Conservation (phyloP, 2,888 invertebrate genomes). For the Catonia carolina region DNA sequence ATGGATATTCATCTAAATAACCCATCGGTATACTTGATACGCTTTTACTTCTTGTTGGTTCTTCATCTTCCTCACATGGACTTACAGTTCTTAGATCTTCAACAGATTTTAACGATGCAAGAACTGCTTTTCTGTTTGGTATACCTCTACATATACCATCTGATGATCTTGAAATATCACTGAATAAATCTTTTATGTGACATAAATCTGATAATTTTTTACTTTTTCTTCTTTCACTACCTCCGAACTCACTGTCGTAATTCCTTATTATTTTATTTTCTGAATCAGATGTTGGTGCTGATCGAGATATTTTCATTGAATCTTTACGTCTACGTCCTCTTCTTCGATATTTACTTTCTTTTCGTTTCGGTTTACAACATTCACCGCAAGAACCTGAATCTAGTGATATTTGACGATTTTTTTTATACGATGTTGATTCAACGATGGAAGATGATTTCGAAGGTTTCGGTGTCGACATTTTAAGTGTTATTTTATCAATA, state of each 20-base stretch:
- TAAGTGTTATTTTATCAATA: no score
- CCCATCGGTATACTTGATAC: slow-evolving; percentile 21
- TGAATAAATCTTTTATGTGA: slow-evolving; percentile 22
- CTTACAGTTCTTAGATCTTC: slow-evolving; percentile 20
- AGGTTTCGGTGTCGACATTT: background rate
- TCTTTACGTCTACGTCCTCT: slow-evolving; percentile 16
- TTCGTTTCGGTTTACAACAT: slow-evolving; percentile 5
- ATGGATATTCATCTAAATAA: slow-evolving; percentile 25
- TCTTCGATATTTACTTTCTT: slow-evolving; percentile 13
- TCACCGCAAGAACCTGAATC: slow-evolving; percentile 23
- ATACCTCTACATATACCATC: slow-evolving; percentile 23
- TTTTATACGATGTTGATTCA: background rate
- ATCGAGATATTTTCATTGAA: slow-evolving; percentile 16
- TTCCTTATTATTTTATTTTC: slow-evolving; percentile 17
- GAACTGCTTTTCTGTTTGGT: slow-evolving; percentile 23
- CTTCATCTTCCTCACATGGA: slow-evolving; percentile 7
- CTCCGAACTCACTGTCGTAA: slow-evolving; percentile 17
- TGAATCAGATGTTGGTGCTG: slow-evolving; percentile 24
- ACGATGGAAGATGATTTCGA: background rate
- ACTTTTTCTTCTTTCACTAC: slow-evolving; percentile 16
- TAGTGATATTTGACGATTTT: slow-evolving; percentile 17
- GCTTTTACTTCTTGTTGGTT: slow-evolving; percentile 12
- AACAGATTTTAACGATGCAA: slow-evolving; percentile 21
- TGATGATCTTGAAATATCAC: slow-evolving; percentile 19
- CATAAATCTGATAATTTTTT: slow-evolving; percentile 21